These are phyloP conservation scores for Brachypodius melanocephalos DNA, from an alignment of 2,113 vertebrate species.

Conservation along the genomic window DNA sequence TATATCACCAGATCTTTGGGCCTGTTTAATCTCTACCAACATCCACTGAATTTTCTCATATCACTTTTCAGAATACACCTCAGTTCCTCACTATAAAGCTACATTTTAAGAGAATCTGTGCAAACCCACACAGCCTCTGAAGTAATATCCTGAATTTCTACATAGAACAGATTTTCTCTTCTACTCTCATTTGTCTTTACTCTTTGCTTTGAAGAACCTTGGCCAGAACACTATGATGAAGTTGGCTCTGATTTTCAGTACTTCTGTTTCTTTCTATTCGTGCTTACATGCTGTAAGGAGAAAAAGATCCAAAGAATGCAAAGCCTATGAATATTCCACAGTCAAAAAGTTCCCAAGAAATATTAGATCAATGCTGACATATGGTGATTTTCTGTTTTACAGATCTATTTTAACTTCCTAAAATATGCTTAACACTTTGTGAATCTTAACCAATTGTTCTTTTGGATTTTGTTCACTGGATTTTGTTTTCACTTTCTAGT, in stretches of 20 bases:
- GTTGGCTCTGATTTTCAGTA: background rate
- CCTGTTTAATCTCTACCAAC: background rate
- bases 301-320: background rate
- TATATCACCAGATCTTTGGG: background rate
- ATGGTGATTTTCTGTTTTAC: background rate
- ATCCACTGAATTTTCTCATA: background rate
- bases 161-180: background rate
- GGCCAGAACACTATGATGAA: background rate
- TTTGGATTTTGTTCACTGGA: constrained; percentile 15
- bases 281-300: background rate
- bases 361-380: background rate
- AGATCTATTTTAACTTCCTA: constrained; percentile 1
- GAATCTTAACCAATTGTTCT: background rate
- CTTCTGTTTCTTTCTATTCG: background rate
- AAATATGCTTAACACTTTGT: constrained; percentile 15
- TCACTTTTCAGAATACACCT: background rate
- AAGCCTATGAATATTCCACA: background rate
- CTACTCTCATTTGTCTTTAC: background rate
- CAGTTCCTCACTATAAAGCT: background rate
- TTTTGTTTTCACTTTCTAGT: background rate
- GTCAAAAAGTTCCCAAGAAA: background rate
- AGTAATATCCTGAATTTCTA: background rate
- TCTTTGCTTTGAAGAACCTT: background rate
- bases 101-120: background rate
- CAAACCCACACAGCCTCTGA: background rate